Conservation (phyloP, 2,888 invertebrate genomes). For the Macrophya alboannulata region DNA sequence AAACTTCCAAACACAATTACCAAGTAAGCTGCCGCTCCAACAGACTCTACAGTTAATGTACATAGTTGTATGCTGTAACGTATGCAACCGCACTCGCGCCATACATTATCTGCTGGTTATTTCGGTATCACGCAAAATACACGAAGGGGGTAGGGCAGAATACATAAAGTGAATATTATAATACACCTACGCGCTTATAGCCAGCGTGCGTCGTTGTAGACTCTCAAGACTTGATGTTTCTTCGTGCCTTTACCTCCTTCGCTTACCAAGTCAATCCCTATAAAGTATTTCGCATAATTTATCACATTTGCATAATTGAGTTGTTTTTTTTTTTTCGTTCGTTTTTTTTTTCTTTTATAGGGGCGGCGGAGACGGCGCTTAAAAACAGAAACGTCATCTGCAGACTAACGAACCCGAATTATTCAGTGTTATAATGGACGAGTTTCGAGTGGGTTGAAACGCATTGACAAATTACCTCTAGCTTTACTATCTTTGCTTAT, state of each 20-base stretch:
- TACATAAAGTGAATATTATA: constrained; percentile 17
- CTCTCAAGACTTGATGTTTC: constrained; percentile 25
- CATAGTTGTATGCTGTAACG: constrained; percentile 13
- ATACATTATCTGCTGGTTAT: constrained; percentile 36
- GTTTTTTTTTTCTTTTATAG: too few species aligned
- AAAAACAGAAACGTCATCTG: constrained; percentile 53
- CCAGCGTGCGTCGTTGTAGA: background rate
- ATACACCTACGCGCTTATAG: constrained; percentile 4
- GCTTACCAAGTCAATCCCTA: constrained; percentile 50
- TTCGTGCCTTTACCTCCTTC: constrained; percentile 28
- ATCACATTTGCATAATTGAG: constrained; percentile 65
- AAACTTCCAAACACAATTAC: background rate
- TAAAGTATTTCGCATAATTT: constrained; percentile 65
- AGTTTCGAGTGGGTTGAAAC: constrained; percentile 39
- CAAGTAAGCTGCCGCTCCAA: background rate
- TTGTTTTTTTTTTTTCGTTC: too few species aligned
- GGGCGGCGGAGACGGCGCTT: constrained; percentile 43
- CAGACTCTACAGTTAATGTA: background rate
- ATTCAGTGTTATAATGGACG: constrained; percentile 55
- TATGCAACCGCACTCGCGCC: constrained; percentile 37
- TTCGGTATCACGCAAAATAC: constrained; percentile 25
- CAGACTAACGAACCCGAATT: constrained; percentile 53
- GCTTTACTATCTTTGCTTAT: constrained; percentile 20
- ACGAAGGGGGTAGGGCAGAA: constrained; percentile 1
- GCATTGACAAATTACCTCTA: constrained; percentile 41